Conservation (phyloP, 2,888 invertebrate genomes). For the Ametastegia equiseti region DNA sequence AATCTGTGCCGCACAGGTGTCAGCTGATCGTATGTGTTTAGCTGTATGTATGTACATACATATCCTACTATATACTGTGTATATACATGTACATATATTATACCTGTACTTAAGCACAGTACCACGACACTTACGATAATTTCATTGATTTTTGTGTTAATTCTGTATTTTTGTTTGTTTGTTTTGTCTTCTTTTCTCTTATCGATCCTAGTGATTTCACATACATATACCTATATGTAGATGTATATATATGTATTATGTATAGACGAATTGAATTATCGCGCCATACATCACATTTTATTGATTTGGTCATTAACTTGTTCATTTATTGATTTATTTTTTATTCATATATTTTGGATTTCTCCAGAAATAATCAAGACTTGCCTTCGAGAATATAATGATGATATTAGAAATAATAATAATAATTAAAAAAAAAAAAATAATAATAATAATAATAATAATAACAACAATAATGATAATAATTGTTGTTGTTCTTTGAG, state of each 20-base stretch:
- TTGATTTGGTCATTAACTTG: no score
- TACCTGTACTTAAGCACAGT: not conserved
- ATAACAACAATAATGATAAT: not conserved
- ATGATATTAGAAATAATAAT: not conserved
- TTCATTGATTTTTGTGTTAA: not conserved
- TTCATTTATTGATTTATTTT: no score
- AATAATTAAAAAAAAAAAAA: not conserved
- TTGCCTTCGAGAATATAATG: not conserved
- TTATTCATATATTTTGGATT: no score
- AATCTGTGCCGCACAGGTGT: slow-evolving; percentile 66
- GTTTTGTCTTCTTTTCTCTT: no score
- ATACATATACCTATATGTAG: no score
- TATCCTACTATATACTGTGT: not conserved
- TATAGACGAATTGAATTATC: no score
- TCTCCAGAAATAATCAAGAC: no score
- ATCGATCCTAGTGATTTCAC: no score
- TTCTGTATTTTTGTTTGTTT: no score
- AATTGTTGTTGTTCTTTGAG: not conserved
- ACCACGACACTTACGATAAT: not conserved
- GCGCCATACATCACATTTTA: no score
- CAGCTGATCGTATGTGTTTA: slow-evolving; percentile 51
- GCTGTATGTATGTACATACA: not conserved
- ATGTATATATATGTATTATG: no score
- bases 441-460: not conserved
- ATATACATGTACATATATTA: not conserved